phyloP scores from a whole-genome alignment of 2,797 vertebrate species.

The Pygocentrus nattereri region DNA sequence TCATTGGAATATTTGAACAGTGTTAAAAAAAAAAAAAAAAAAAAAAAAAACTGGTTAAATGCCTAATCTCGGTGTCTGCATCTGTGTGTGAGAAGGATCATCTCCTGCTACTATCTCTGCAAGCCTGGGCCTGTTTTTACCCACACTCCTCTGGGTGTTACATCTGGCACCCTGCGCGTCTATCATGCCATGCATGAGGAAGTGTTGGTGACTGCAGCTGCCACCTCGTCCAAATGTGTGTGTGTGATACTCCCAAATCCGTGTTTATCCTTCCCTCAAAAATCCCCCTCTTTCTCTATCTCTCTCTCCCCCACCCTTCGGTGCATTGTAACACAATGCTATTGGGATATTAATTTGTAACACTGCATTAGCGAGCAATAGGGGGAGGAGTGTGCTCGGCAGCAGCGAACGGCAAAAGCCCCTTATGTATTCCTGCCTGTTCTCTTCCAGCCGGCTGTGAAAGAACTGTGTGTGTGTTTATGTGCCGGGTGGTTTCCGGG shows the following conservation, averaged over 20 bases:
- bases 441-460: constrained; percentile 60
- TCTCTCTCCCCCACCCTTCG: constrained; percentile 58
- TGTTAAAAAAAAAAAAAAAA: too few relatives aligned
- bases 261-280: constrained; percentile 39
- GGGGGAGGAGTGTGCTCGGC: not conserved
- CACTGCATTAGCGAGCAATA: constrained; percentile 56
- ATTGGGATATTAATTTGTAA: constrained; percentile 69
- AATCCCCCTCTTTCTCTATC: constrained; percentile 47
- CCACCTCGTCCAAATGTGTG: constrained; percentile 36
- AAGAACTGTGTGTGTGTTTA: constrained; percentile 48
- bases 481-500: constrained; percentile 50
- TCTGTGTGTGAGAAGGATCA: constrained; percentile 28
- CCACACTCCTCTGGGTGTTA: constrained; percentile 62
- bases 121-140: constrained; percentile 48
- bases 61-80: not conserved
- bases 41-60: not conserved
- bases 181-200: constrained; percentile 31
- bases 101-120: constrained; percentile 45
- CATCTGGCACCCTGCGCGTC: constrained; percentile 62
- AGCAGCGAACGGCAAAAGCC: constrained; percentile 41
- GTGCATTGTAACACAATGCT: constrained; percentile 57
- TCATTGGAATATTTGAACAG: too few relatives aligned
- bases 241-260: constrained; percentile 47
- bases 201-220: constrained; percentile 68
- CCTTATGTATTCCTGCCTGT: constrained; percentile 58